These are phyloP conservation scores for Echeneis naucrates DNA, from an alignment of 2,797 vertebrate species.

Conservation along the genomic window DNA sequence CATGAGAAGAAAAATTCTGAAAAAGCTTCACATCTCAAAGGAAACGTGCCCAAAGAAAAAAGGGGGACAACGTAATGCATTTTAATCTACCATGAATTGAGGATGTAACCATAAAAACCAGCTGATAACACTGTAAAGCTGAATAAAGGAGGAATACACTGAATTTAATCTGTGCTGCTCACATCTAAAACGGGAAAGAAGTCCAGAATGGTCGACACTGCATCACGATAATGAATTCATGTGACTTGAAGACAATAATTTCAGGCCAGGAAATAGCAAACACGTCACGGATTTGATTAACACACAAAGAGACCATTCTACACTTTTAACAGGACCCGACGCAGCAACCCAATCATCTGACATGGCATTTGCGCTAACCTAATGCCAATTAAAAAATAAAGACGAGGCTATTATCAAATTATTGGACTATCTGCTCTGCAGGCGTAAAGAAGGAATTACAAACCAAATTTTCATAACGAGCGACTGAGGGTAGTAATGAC, in stretches of 20 bases:
- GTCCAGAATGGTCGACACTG: background rate
- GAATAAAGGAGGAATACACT: background rate
- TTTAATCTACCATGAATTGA: background rate
- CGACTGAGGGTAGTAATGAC: constrained; percentile 56
- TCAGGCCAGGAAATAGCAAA: constrained; percentile 4
- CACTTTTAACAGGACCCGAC: constrained; percentile 31
- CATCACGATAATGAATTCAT: background rate
- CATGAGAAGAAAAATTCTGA: background rate
- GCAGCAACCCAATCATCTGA: constrained; percentile 39
- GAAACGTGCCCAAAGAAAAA: background rate
- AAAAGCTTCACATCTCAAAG: background rate
- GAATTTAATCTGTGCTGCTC: background rate
- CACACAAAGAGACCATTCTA: constrained; percentile 26
- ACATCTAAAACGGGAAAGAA: background rate
- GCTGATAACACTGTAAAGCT: background rate
- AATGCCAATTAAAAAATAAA: constrained; percentile 65
- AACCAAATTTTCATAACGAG: constrained; percentile 66
- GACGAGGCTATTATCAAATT: constrained; percentile 56
- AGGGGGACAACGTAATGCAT: background rate
- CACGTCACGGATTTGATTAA: constrained; percentile 18
- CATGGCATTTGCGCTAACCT: constrained; percentile 56
- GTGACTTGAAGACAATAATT: constrained; percentile 20
- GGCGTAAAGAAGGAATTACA: constrained; percentile 50
- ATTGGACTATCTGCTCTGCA: constrained; percentile 55
- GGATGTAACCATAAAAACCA: background rate